phyloP scores from a whole-genome alignment of 2,113 vertebrate species.

The Cinclus cinclus region DNA sequence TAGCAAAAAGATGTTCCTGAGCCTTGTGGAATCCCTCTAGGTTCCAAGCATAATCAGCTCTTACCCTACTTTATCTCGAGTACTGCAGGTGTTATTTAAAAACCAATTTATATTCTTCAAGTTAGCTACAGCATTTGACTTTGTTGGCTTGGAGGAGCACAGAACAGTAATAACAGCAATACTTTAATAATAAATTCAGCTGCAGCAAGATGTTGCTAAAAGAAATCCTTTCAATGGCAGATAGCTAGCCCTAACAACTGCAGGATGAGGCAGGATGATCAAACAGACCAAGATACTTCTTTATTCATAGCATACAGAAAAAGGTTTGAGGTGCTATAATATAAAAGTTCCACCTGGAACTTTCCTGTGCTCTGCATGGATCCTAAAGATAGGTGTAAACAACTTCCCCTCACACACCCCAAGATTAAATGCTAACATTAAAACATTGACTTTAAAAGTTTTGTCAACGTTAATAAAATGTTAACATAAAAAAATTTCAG shows the following conservation, averaged over 20 bases:
- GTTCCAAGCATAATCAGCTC: neutral
- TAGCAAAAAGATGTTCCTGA: neutral
- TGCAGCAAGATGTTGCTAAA: neutral
- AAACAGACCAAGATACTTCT: neutral
- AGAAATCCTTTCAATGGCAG: neutral
- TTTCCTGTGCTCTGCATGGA: neutral
- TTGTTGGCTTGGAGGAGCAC: neutral
- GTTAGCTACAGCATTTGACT: neutral
- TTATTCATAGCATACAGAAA: neutral
- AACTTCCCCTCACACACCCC: accelerated
- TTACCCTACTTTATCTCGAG: neutral
- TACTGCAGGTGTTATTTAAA: neutral
- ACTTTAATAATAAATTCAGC: neutral
- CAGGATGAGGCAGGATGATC: neutral
- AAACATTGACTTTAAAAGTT: neutral
- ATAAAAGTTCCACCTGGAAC: neutral
- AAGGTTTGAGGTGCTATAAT: neutral
- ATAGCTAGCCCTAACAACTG: neutral
- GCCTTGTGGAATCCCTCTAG: neutral
- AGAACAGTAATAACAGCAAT: neutral
- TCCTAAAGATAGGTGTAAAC: neutral
- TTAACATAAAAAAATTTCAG: neutral
- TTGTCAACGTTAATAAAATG: neutral
- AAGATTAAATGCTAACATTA: neutral
- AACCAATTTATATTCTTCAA: neutral